Conservation (phyloP, 1,140 invertebrate species). For the Papilio glaucus region DNA sequence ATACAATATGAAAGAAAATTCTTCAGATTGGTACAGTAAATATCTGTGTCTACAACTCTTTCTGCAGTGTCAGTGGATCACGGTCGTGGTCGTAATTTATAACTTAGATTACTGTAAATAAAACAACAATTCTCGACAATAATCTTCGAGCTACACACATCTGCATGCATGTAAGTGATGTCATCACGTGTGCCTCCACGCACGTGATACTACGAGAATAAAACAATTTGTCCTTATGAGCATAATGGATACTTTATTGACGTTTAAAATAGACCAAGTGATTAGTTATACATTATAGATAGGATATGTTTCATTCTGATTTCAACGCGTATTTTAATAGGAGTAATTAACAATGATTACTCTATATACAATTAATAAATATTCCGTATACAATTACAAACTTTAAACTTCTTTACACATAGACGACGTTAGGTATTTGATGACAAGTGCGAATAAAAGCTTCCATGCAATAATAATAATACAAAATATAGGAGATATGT, state of each 20-base stretch:
- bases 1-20: no score
- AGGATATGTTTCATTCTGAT: not conserved
- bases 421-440: no score
- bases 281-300: not conserved
- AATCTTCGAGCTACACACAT: not conserved
- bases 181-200: not conserved
- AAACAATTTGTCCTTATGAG: constrained; percentile 15
- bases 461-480: no score
- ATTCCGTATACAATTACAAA: no score
- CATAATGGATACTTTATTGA: not conserved
- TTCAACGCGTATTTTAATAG: not conserved
- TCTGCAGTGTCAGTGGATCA: no score
- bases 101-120: not conserved
- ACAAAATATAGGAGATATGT: no score
- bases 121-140: not conserved
- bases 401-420: no score
- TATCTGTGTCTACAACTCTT: no score
- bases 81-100: not conserved
- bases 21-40: no score
- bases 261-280: not conserved
- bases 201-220: not conserved
- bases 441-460: no score
- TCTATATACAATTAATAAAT: no score
- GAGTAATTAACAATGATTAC: not conserved
- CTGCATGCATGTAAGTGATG: constrained; percentile 2